phyloP scores from a whole-genome alignment of 1,140 invertebrate genomes.

The Littorina saxatilis region DNA sequence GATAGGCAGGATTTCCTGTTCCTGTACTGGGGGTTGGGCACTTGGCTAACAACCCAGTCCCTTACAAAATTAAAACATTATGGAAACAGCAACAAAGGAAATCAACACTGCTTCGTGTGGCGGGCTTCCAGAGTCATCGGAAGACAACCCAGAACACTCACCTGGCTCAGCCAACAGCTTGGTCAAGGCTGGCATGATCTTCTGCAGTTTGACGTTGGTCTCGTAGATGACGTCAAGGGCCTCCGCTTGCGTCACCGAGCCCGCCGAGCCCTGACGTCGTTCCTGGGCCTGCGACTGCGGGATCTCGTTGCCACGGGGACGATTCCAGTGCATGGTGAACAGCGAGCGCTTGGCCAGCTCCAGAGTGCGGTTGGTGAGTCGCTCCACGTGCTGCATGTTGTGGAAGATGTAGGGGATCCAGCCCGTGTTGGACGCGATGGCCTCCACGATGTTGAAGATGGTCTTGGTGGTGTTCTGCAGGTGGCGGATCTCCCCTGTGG shows the following conservation, averaged over 20 bases:
- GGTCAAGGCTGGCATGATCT: slow-evolving; percentile 56
- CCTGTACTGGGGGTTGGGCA: too few species aligned
- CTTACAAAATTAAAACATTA: too few species aligned
- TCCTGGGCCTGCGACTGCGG: not conserved
- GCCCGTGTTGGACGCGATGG: slow-evolving; percentile 56
- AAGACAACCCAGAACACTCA: slow-evolving; percentile 41
- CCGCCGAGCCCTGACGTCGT: not conserved
- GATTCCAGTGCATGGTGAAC: slow-evolving; percentile 11
- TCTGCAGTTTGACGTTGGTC: slow-evolving; percentile 47
- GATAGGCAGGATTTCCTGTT: slow-evolving; percentile 52
- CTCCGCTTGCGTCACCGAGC: not conserved
- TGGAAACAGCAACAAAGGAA: too few species aligned
- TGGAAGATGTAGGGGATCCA: slow-evolving; percentile 62
- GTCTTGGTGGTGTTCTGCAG: slow-evolving; percentile 53
- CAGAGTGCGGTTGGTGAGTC: slow-evolving; percentile 50
- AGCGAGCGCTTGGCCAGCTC: slow-evolving; percentile 37
- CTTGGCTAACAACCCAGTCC: too few species aligned
- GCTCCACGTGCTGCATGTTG: slow-evolving; percentile 56
- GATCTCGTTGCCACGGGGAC: not conserved
- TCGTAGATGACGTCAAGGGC: slow-evolving; percentile 48
- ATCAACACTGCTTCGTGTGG: too few species aligned
- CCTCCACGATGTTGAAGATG: slow-evolving; percentile 52
- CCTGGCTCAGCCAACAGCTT: slow-evolving; percentile 59
- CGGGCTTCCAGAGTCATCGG: too few species aligned
- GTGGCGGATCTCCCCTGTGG: slow-evolving; percentile 35